These are phyloP conservation scores for Calephelis perditalis DNA, from an alignment of 2,888 invertebrate genomes.

Conservation along the genomic window DNA sequence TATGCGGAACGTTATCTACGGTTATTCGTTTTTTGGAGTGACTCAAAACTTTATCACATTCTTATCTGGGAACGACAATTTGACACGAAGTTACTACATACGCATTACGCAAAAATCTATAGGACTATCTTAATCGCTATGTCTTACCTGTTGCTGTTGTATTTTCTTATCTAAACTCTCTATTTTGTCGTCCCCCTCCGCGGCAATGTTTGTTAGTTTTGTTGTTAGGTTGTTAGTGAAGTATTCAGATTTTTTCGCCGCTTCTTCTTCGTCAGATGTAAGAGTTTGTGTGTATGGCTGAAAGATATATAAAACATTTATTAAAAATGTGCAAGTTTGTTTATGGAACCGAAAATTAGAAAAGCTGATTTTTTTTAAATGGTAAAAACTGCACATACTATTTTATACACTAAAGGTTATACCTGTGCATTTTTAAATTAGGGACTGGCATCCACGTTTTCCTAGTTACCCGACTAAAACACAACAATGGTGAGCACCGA, in stretches of 20 bases:
- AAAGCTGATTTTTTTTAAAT: too few species aligned
- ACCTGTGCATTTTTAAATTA: too few species aligned
- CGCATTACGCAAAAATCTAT: not conserved
- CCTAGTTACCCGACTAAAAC: too few species aligned
- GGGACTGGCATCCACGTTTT: too few species aligned
- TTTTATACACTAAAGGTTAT: too few species aligned
- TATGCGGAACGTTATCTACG: too few species aligned
- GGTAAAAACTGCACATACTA: too few species aligned
- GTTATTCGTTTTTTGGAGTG: too few species aligned
- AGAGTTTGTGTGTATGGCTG: conserved; percentile 84
- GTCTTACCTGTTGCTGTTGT: conserved; percentile 81
- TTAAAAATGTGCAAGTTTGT: too few species aligned
- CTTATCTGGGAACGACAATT: conserved; percentile 16
- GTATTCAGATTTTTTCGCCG: conserved; percentile 68
- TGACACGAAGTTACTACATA: conserved; percentile 16
- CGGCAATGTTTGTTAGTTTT: conserved; percentile 65
- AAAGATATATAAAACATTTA: conserved; percentile 31
- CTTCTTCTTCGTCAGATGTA: conserved; percentile 89
- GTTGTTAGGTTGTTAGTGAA: conserved; percentile 76
- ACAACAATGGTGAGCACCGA: too few species aligned
- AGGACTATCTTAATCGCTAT: conserved; percentile 23
- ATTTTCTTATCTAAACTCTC: conserved; percentile 81
- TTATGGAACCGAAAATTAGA: not conserved
- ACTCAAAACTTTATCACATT: not conserved
- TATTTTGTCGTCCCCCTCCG: conserved; percentile 70